Evolutionary conservation across 2,888 invertebrate species (phyloP).

Genomic region (Apocheima hispidaria): DNA sequence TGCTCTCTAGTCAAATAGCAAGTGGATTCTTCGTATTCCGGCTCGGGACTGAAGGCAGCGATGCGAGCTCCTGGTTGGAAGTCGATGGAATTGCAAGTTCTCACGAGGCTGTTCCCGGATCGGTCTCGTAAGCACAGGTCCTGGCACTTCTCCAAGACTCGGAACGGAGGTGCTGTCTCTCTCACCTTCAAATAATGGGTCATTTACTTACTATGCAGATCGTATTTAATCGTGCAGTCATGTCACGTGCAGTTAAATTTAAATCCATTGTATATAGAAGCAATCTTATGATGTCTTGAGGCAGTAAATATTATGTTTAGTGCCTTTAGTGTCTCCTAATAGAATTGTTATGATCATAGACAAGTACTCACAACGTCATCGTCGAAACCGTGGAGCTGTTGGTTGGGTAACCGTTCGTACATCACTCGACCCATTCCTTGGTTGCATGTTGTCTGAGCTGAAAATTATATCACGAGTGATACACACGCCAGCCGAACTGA

Average conservation of each 20-base stretch:
- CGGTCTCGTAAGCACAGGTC: constrained; percentile 94
- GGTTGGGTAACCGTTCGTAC: constrained; percentile 95
- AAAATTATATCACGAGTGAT: constrained; percentile 40
- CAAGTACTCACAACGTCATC: constrained; percentile 91
- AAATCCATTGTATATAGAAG: constrained; percentile 30
- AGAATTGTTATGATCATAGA: constrained; percentile 31
- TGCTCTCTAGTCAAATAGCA: constrained; percentile 95
- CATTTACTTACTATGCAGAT: constrained; percentile 8
- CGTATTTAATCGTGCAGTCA: constrained; percentile 19
- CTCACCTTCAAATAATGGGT: constrained; percentile 82
- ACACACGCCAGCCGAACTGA: constrained; percentile 1
- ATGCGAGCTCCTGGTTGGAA: constrained; percentile 95
- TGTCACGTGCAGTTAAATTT: constrained; percentile 24
- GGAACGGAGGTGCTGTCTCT: constrained; percentile 94
- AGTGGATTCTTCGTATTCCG: constrained; percentile 95
- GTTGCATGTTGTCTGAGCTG: constrained; percentile 96
- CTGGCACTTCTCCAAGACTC: constrained; percentile 95
- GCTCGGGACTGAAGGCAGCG: constrained; percentile 92
- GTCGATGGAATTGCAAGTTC: constrained; percentile 95
- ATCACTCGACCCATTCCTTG: constrained; percentile 95
- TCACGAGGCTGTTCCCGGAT: constrained; percentile 92
- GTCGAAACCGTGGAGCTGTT: constrained; percentile 95
- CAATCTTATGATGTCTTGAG: constrained; percentile 29
- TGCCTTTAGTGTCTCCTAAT: constrained; percentile 19
- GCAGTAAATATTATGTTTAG: constrained; percentile 26